Evolutionary conservation across 1,140 invertebrate species (phyloP).

Genomic region (Drosophila fuyamai): DNA sequence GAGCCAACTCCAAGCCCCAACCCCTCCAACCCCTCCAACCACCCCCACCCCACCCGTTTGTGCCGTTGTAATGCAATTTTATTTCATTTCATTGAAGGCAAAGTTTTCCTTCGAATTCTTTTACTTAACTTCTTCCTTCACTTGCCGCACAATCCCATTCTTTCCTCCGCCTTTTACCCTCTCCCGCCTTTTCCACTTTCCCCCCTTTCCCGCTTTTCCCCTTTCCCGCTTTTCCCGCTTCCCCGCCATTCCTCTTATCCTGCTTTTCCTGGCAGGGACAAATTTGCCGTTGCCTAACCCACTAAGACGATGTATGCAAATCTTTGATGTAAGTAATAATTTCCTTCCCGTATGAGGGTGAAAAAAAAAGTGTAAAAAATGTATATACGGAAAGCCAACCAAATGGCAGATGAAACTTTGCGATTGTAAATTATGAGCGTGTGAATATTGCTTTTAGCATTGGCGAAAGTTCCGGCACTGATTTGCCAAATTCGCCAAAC

Average conservation of each 20-base stretch:
- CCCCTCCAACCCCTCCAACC: neutral
- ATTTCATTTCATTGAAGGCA: constrained; percentile 83
- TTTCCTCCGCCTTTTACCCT: constrained; percentile 2
- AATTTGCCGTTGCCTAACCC: constrained; percentile 52
- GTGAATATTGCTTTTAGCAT: constrained; percentile 72
- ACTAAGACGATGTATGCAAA: constrained; percentile 73
- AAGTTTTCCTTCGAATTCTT: constrained; percentile 78
- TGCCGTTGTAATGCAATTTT: constrained; percentile 82
- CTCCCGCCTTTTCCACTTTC: neutral
- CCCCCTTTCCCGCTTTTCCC: neutral
- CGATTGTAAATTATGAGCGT: constrained; percentile 76
- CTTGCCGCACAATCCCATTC: constrained; percentile 43
- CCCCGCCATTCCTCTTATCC: neutral
- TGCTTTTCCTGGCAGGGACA: constrained; percentile 15
- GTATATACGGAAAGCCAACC: constrained; percentile 16
- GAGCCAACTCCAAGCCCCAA: neutral
- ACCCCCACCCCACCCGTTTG: constrained; percentile 20
- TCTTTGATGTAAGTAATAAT: constrained; percentile 82
- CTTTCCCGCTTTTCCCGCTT: neutral
- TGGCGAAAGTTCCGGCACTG: constrained; percentile 58
- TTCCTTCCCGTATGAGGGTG: constrained; percentile 61
- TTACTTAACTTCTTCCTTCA: constrained; percentile 71
- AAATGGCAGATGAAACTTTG: constrained; percentile 62
- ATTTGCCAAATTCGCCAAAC: constrained; percentile 54
- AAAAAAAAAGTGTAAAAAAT: constrained; percentile 14